These are phyloP conservation scores for Paratilapia polleni DNA, from an alignment of 2,113 vertebrate genomes.

Conservation along the genomic window DNA sequence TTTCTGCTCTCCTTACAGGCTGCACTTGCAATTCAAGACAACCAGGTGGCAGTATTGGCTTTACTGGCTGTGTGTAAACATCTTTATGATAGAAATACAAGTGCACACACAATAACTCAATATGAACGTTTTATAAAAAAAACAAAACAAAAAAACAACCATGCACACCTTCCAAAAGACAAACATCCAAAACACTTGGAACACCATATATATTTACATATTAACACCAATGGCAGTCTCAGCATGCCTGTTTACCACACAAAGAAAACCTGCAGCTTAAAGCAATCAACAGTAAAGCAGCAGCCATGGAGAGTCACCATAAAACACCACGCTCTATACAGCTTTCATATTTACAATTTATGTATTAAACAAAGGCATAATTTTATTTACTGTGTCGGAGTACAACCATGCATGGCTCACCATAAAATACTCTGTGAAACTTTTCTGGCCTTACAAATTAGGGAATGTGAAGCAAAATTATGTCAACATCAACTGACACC, in stretches of 20 bases:
- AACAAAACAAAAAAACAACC: conserved; percentile 30
- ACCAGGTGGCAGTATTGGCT: conserved; percentile 55
- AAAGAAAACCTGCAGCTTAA: conserved; percentile 37
- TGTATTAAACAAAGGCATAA: conserved; percentile 22
- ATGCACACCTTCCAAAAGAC: conserved; percentile 61
- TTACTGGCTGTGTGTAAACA: conserved; percentile 13
- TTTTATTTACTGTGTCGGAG: conserved; percentile 13
- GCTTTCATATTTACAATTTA: conserved; percentile 25
- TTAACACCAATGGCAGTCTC: conserved; percentile 53
- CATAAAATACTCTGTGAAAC: background rate
- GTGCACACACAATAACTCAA: background rate
- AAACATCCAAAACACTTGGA: conserved; percentile 52
- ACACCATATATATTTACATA: conserved; percentile 66
- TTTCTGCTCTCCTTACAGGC: background rate
- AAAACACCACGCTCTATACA: conserved; percentile 36
- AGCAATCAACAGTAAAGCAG: conserved; percentile 19
- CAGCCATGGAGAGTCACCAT: conserved; percentile 23
- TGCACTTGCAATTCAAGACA: conserved; percentile 4
- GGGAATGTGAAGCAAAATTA: background rate
- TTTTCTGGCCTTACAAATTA: background rate
- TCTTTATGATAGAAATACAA: conserved; percentile 14
- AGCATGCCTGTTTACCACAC: conserved; percentile 56
- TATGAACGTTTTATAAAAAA: conserved; percentile 57
- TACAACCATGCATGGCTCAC: conserved; percentile 22
- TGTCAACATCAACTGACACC: conserved; percentile 30